Evolutionary conservation across 2,888 invertebrate species (phyloP), one percentile per base, ranked within the genome.

Genomic region (Lycaena phlaeas): DNA sequence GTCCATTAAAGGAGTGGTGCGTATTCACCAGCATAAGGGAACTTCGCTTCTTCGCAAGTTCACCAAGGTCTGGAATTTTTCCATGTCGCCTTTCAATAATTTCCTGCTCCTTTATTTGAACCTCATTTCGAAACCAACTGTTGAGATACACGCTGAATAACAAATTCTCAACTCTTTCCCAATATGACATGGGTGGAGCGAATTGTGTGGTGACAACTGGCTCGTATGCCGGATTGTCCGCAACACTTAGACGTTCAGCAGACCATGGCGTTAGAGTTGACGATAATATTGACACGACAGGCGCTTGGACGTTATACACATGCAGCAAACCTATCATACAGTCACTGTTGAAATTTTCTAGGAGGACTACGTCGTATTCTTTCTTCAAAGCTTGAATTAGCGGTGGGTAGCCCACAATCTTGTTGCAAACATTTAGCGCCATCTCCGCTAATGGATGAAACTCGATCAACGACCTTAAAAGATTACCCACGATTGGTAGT

Each of bases 301-400:
- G 90, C 6, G 86, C 82, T 38, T 84, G 70, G 46, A 71, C 50
- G 0, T 68, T 73, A 48, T 89, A 74, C 18, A 87, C 57, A 57
- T 89, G 79, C 0, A 85, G 81, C 36, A 91, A 62, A 0, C 87
- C 89, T 34, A 90, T 61, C 64, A 88, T 86, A 44, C 90, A 90
- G 51, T 90, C 89, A 27, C 88, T 86, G 50, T 86, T 87, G 49
- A 90, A 91, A 46, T 86, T 78, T 58, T 90, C 90, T 10, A 87
- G 78, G 3, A 90, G 60, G 6, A 90, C 64, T 4, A 90, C 56
- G 57, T 92, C 92, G 49, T 89, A 92, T 12, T 78, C 68, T 30
- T 64, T 63, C 43, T 68, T 64, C 44, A 85, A 43, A 2, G 67
- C 68, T 15, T 73, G 71, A 1, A 59, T 60, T 14, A 85, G 46